A percentile compares a stretch with the other conserved stretches of the same genome.
Conservation (phyloP, 2,113 vertebrate species). For the Recurvirostra avosetta region DNA sequence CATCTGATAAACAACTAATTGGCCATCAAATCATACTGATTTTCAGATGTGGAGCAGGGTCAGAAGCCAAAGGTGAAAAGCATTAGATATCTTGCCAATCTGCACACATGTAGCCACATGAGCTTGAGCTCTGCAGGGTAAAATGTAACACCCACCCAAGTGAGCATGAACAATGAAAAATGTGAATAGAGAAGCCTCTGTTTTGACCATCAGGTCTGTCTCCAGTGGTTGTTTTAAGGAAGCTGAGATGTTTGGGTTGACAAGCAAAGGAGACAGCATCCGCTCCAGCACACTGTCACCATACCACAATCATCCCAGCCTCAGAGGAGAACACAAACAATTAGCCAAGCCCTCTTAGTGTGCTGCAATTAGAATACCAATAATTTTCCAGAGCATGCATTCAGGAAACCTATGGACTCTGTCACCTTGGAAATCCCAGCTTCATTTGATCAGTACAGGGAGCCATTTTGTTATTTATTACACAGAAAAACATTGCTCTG, state of each 20-base stretch:
- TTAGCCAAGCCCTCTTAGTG: background rate
- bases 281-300: background rate
- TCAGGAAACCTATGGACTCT: background rate
- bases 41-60: background rate
- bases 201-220: background rate
- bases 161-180: fast-evolving
- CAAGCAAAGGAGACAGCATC: background rate
- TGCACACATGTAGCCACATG: background rate
- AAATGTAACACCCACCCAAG: background rate
- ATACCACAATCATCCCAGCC: background rate
- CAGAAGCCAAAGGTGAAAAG: background rate
- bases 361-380: background rate
- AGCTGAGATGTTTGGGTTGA: background rate
- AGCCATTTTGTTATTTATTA: background rate
- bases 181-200: background rate
- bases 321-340: background rate
- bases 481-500: background rate
- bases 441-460: background rate
- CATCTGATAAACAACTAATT: background rate
- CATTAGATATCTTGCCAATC: background rate
- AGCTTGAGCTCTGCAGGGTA: background rate
- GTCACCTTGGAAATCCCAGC: background rate
- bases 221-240: background rate
- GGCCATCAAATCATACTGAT: background rate
- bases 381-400: background rate